Percentiles rank a stretch among this genome's conserved stretches.
Evolutionary conservation across 2,888 invertebrate species (phyloP).

Genomic region (Caenorhabditis sp.): DNA sequence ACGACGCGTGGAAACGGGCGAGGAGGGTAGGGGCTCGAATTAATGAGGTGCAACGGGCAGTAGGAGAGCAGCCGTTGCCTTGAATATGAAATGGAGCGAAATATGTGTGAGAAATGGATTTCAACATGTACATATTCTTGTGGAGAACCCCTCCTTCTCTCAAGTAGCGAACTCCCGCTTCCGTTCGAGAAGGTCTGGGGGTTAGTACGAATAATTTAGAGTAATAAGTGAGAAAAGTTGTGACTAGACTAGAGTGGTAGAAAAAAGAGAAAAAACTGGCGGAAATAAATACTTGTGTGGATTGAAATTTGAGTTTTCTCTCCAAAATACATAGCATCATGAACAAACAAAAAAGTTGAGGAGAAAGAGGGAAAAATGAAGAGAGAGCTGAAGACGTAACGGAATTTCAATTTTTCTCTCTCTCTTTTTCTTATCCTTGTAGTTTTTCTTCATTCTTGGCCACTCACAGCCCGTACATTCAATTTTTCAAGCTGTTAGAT

Average conservation of each 20-base stretch:
- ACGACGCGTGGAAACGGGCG: slow-evolving; percentile 22
- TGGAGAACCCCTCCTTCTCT: too few relatives aligned
- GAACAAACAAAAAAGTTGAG: slow-evolving; percentile 34
- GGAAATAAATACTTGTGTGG: slow-evolving; percentile 25
- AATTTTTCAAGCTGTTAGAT: too few relatives aligned
- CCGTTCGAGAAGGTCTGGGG: too few relatives aligned
- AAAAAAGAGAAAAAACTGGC: slow-evolving; percentile 4
- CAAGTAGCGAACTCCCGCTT: background rate
- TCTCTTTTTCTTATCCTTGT: background rate
- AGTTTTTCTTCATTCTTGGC: background rate
- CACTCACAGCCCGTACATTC: too few relatives aligned
- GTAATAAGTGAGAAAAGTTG: background rate
- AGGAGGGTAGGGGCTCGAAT: slow-evolving; percentile 32
- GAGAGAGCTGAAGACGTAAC: slow-evolving; percentile 22
- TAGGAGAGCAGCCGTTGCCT: slow-evolving; percentile 22
- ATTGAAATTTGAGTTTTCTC: slow-evolving; percentile 56
- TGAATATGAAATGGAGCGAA: slow-evolving; percentile 57
- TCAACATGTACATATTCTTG: slow-evolving; percentile 48
- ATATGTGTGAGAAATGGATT: slow-evolving; percentile 53
- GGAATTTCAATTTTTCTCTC: slow-evolving; percentile 22
- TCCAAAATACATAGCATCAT: slow-evolving; percentile 46
- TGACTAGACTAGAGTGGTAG: too few relatives aligned
- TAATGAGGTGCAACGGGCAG: slow-evolving; percentile 47
- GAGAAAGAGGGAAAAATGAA: background rate
- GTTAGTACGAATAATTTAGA: slow-evolving; percentile 27